Conservation (phyloP, 1,140 invertebrate genomes). For the Tetramorium simillimum region DNA sequence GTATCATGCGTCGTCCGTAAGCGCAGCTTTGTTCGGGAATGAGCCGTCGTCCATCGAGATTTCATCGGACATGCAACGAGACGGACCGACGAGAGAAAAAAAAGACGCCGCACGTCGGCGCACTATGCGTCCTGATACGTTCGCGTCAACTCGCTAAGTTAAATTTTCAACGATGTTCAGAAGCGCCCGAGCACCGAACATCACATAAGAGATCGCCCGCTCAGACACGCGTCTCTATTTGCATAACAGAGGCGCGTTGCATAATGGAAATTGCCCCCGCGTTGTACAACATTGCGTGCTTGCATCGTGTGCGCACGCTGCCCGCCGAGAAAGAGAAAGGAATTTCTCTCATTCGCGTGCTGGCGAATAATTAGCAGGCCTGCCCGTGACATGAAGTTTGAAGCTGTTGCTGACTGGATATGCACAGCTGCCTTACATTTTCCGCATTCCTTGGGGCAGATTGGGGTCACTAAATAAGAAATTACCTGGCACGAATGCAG, state of each 20-base stretch:
- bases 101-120: conserved; percentile 2
- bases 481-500: conserved; percentile 32
- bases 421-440: conserved; percentile 58
- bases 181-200: conserved; percentile 58
- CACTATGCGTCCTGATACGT: conserved; percentile 10
- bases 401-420: conserved; percentile 60
- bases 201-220: conserved; percentile 62
- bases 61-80: conserved; percentile 69
- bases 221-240: conserved; percentile 73
- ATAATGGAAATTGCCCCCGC: conserved; percentile 68
- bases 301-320: conserved; percentile 36
- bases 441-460: conserved; percentile 40
- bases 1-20: neutral
- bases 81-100: conserved; percentile 30
- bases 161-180: conserved; percentile 48
- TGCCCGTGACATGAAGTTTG: conserved; percentile 71
- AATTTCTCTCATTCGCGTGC: conserved; percentile 75
- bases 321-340: conserved; percentile 65
- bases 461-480: conserved; percentile 56
- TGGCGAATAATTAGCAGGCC: conserved; percentile 75
- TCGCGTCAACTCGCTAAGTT: conserved; percentile 12
- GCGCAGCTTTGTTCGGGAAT: neutral
- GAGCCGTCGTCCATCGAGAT: conserved; percentile 67
- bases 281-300: conserved; percentile 65
- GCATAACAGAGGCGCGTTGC: conserved; percentile 72